Base-by-base conservation (phyloP, 1,140 invertebrate species). In the Ceratina japonica region DNA sequence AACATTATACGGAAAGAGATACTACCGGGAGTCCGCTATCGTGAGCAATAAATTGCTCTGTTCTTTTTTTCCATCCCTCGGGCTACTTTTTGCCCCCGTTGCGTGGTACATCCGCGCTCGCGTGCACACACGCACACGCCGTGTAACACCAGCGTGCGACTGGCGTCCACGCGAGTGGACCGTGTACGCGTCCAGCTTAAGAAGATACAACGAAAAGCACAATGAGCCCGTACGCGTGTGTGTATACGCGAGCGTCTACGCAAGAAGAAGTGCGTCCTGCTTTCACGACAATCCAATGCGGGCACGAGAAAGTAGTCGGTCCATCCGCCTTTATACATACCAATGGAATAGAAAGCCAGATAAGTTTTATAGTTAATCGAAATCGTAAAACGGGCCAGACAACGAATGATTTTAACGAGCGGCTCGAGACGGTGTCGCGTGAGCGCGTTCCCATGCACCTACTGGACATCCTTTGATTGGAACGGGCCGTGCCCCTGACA, bases 361-460 rank as follows among this genome's bases (percentile, higher is more conserved):
- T 89, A 88, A 90, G 87, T 84, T 89, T 90, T 91, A 90, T 87
- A 89, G 89, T 76, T 86, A 87, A 90, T 90, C 89, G 87, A 86
- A 90, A 90, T 90, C 88, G 85, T 89, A 87, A 90, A 90, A 80
- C 82, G 72, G 70, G 54, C 62, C 59, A 65, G 61, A 79, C 69
- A 72, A 68, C 72, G 65, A 54, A 83, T 13, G 51, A 56, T 82
- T 86, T 82, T 85, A 86, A 86, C 84, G 69, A 81, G 81, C 27
- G 66, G 22, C 16, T 22, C 44, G 37, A 13, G 16, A 56, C 16
- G 54, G 51, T 13, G 63, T 66, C 22, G 54, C 56, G 31, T 20
- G 18, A 13, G 20, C 44, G n/a, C 54, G 37, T 62, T 62, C 37
- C 15, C 12, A 8, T 31, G 10, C 20, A 12, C 4, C 18, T 18